These are phyloP conservation scores for Triplophysa bombifrons DNA, from an alignment of 2,797 vertebrate genomes.

Conservation along the genomic window DNA sequence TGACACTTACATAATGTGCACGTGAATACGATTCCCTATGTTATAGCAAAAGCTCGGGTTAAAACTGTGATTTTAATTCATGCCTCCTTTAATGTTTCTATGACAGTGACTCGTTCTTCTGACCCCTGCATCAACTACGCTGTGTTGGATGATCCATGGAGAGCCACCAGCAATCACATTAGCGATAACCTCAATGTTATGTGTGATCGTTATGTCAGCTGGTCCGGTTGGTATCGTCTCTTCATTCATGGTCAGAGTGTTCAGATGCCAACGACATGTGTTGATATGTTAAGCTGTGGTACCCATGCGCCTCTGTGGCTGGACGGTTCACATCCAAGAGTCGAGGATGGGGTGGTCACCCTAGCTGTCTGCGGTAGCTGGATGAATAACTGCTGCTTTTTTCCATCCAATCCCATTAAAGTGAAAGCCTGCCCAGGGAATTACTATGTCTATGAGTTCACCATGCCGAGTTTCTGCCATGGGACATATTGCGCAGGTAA, in stretches of 20 bases:
- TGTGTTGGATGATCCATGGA: conserved; percentile 26
- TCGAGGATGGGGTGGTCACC: conserved; percentile 30
- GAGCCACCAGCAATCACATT: conserved; percentile 26
- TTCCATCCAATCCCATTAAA: conserved; percentile 21
- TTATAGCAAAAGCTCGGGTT: too few species aligned
- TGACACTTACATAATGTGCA: too few species aligned
- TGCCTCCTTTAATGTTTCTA: too few species aligned
- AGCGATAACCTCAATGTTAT: not conserved
- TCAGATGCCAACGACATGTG: conserved; percentile 46
- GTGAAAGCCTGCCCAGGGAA: conserved; percentile 43
- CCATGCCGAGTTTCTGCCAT: not conserved
- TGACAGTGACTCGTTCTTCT: not conserved
- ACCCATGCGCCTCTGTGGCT: conserved; percentile 39
- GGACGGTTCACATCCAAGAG: not conserved
- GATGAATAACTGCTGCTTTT: conserved; percentile 11
- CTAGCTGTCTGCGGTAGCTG: conserved; percentile 24
- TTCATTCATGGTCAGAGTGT: not conserved
- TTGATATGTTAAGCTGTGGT: not conserved
- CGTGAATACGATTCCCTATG: too few species aligned
- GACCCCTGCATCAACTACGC: conserved; percentile 30
- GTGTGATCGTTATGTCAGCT: conserved; percentile 21
- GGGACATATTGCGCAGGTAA: conserved; percentile 27
- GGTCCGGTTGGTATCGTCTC: conserved; percentile 37
- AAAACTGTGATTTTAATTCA: too few species aligned
- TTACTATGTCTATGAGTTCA: conserved; percentile 46